A percentile compares a stretch with the other conserved stretches of the same genome.
Conservation (phyloP, 2,888 invertebrate genomes). For the Nysson spinosus region DNA sequence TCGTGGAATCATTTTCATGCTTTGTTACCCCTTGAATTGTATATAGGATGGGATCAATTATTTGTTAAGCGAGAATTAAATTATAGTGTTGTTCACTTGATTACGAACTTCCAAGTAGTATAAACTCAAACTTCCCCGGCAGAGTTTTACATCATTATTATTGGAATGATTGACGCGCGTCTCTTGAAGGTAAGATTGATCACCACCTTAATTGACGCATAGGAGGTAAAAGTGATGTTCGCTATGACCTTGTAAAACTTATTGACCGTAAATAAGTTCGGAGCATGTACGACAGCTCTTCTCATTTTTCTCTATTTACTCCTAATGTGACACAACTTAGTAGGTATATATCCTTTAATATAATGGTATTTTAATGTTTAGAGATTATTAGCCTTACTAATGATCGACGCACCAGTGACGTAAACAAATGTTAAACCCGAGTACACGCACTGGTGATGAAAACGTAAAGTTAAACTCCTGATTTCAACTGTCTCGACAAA, state of each 20-base stretch:
- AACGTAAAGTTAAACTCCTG: not conserved
- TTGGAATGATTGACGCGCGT: slow-evolving; percentile 8
- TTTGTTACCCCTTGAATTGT: not conserved
- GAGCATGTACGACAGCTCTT: too few relatives aligned
- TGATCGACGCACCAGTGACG: too few relatives aligned
- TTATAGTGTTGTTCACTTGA: slow-evolving; percentile 27
- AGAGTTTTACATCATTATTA: not conserved
- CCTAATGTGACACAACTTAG: too few relatives aligned
- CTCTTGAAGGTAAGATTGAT: slow-evolving; percentile 36
- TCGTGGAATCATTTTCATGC: slow-evolving; percentile 39
- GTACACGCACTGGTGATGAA: too few relatives aligned
- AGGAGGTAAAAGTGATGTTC: slow-evolving; percentile 18
- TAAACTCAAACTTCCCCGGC: slow-evolving; percentile 8
- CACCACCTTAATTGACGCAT: slow-evolving; percentile 45
- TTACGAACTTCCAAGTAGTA: slow-evolving; percentile 28
- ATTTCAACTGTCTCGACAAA: slow-evolving; percentile 1
- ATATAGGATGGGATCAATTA: slow-evolving; percentile 9
- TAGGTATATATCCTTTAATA: too few relatives aligned
- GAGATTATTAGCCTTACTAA: too few relatives aligned
- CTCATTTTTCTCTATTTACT: too few relatives aligned
- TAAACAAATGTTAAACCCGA: too few relatives aligned
- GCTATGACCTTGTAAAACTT: too few relatives aligned
- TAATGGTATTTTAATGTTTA: too few relatives aligned
- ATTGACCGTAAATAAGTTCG: slow-evolving; percentile 27
- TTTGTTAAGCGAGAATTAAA: slow-evolving; percentile 38